Evolutionary conservation across 2,888 invertebrate genomes (phyloP).

Genomic region (Nebria salina): DNA sequence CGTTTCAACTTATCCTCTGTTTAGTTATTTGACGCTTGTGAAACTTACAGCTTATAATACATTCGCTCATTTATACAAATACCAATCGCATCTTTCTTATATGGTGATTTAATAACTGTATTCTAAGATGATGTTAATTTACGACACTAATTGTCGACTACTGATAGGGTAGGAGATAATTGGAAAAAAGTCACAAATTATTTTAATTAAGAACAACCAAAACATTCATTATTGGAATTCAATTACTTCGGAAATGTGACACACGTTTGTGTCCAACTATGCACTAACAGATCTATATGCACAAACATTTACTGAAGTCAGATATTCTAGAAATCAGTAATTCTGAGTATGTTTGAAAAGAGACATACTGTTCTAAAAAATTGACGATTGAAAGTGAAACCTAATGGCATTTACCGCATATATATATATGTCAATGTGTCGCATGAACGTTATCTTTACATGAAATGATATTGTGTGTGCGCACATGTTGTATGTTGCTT

Average conservation of each 20-base stretch:
- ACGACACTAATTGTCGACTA: no score
- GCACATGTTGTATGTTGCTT: background rate
- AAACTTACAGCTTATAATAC: conserved; percentile 38
- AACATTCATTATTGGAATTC: no score
- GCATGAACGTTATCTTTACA: conserved; percentile 25
- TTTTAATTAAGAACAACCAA: no score
- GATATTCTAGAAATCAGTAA: background rate
- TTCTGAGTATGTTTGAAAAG: background rate
- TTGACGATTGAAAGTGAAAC: background rate
- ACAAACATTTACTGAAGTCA: background rate
- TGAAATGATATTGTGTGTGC: conserved; percentile 27
- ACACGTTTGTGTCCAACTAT: no score
- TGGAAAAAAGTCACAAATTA: no score
- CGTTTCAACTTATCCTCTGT: conserved; percentile 40
- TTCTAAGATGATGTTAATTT: no score
- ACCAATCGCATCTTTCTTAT: background rate
- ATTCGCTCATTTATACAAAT: background rate
- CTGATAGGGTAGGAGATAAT: no score
- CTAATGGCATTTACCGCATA: background rate
- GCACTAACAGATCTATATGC: background rate
- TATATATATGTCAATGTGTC: background rate
- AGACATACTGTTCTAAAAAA: background rate
- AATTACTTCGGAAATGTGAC: no score
- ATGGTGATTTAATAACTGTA: no score
- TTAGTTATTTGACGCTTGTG: conserved; percentile 45